These are phyloP conservation scores for Ispidina picta DNA, from an alignment of 2,797 vertebrate species.

Conservation along the genomic window DNA sequence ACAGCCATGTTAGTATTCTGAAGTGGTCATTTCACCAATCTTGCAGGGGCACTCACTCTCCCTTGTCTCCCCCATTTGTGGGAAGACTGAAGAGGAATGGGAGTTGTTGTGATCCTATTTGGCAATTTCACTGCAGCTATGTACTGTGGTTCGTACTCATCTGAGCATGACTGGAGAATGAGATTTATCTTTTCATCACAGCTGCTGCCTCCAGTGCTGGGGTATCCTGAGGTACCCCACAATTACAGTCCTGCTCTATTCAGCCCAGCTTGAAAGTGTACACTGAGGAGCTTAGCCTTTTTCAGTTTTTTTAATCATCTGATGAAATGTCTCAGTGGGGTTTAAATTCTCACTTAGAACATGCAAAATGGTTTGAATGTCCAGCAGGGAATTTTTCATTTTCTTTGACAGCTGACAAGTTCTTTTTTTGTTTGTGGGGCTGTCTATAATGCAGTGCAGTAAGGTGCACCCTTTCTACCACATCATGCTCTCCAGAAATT, in stretches of 20 bases:
- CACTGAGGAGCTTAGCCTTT: neutral
- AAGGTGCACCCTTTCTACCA: neutral
- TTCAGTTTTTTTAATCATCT: neutral
- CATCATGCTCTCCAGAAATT: neutral
- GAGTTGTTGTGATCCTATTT: neutral
- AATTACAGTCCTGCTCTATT: accelerated
- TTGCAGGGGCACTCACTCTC: neutral
- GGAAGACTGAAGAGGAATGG: neutral
- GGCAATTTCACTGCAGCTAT: neutral
- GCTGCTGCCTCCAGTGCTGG: accelerated
- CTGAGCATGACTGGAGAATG: neutral
- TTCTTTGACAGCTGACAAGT: neutral
- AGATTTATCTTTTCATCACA: neutral
- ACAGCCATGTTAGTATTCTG: neutral
- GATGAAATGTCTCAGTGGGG: neutral
- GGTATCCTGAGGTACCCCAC: neutral
- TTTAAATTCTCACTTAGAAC: neutral
- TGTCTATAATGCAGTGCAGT: neutral
- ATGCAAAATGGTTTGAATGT: neutral
- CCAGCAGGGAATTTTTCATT: neutral
- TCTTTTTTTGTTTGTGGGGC: neutral
- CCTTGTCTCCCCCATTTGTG: neutral
- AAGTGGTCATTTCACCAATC: neutral
- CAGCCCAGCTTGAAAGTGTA: neutral
- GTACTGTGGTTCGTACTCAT: neutral